Base-by-base conservation (phyloP, 2,113 vertebrate genomes). In the Entelurus aequoreus region DNA sequence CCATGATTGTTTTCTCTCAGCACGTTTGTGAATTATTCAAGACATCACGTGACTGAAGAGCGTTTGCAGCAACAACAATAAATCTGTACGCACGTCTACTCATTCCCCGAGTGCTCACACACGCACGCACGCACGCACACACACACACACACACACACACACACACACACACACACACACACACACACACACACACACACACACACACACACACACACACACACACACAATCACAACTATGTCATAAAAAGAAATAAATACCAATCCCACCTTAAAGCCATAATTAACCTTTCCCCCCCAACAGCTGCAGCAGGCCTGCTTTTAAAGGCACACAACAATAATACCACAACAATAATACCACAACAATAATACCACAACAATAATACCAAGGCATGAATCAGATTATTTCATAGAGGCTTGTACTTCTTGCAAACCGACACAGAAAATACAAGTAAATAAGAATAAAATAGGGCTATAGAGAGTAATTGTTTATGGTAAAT, bases 261-360 rank as follows among this genome's bases (percentile, higher is more conserved):
- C 56, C 85, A 88, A 69, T 59, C 52, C 65, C 60, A 68, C 65
- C 87, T 84, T 19, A 46, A 38, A 87, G 84, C 84, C 65, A 84
- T 47, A 50, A 71, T 73, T 73, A 83, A 83, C 87, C 86, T 88
- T 88, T 83, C 42, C 50, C 48, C 44, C 61, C 38, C 67, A 63
- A 54, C 44, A 44, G 47, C 46, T 55, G 64, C 52, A 46, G 4
- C 3, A 6, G 19, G 54, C 54, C 54, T 58, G 40, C 16, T 68
- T 64, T 76, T 50, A 54, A 69, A 67, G 36, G 70, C 4, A 6
- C 46, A 37, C 56, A 54, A 40, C 38, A 42, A n/a, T 5, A 44
- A 19, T 19, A 19, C 19, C 19, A 19, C 2, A 19, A 19, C 19
- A 19, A 19, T 19, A 19, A 19, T 19, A 19, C 19, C 19, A 19